Conservation (phyloP, 2,113 vertebrate genomes). For the Pseudorhombus dupliciocellatus region DNA sequence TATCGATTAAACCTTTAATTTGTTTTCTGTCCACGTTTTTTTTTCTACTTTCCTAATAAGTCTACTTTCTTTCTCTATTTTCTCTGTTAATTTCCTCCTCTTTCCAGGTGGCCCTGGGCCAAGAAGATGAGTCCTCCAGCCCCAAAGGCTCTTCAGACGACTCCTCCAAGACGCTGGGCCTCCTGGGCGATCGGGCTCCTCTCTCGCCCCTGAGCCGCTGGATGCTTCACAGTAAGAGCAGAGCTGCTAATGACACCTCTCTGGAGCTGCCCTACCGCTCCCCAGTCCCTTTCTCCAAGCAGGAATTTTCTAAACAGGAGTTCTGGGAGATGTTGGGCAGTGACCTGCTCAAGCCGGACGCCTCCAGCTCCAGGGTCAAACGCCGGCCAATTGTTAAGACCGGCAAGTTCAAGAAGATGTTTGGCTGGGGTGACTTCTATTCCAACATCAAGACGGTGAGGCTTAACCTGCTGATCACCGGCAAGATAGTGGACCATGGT, state of each 20-base stretch:
- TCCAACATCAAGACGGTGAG: conserved; percentile 99
- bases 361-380: conserved; percentile 80
- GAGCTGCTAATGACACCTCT: conserved; percentile 82
- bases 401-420: conserved; percentile 93
- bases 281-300: conserved; percentile 81
- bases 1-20: conserved; percentile 75
- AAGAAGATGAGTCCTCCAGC: conserved; percentile 75
- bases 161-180: conserved; percentile 78
- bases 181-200: conserved; percentile 76
- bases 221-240: conserved; percentile 82
- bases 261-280: conserved; percentile 86
- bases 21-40: conserved; percentile 62
- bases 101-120: conserved; percentile 80
- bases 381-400: conserved; percentile 85
- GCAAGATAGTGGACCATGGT: conserved; percentile 97
- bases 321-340: conserved; percentile 87
- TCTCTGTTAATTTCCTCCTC: conserved; percentile 12
- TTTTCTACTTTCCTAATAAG: conserved; percentile 60
- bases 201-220: conserved; percentile 83
- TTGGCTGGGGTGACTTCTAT: conserved; percentile 99
- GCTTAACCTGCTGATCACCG: conserved; percentile 95
- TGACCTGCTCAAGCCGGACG: conserved; percentile 77
- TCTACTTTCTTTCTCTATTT: conserved; percentile 43
- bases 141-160: conserved; percentile 73
- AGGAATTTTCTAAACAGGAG: conserved; percentile 86